phyloP scores from a whole-genome alignment of 2,797 vertebrate genomes.

The Silurus aristotelis region DNA sequence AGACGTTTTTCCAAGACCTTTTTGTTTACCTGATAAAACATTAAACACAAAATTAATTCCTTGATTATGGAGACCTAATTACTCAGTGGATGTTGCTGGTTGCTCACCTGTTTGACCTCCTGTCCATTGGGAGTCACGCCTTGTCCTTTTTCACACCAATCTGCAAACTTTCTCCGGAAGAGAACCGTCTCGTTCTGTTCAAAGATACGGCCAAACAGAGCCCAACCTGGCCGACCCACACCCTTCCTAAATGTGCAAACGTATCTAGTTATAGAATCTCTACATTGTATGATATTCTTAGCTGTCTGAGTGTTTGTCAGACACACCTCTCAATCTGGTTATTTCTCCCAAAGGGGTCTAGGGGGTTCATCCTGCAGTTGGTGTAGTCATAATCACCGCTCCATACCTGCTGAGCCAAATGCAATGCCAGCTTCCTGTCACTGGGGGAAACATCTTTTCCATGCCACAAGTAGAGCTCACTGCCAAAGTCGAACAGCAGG shows the following conservation, averaged over 20 bases:
- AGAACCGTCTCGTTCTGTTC: slow-evolving; percentile 74
- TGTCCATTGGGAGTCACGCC: slow-evolving; percentile 1
- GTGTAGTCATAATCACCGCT: slow-evolving; percentile 78
- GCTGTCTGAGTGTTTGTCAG: neutral
- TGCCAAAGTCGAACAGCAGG: slow-evolving; percentile 81
- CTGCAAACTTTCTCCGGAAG: slow-evolving; percentile 79
- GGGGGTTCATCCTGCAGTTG: slow-evolving; percentile 78
- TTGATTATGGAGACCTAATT: neutral
- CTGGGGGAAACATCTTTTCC: slow-evolving; percentile 70
- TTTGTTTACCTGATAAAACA: no score
- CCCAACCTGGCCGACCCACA: slow-evolving; percentile 76
- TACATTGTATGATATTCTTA: neutral
- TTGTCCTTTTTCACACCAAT: slow-evolving; percentile 60
- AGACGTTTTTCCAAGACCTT: no score
- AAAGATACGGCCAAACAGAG: slow-evolving; percentile 72
- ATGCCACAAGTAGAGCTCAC: slow-evolving; percentile 81
- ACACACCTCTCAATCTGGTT: slow-evolving; percentile 66
- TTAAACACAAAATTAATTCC: no score
- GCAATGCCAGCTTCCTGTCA: slow-evolving; percentile 70
- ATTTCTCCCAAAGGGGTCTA: slow-evolving; percentile 70
- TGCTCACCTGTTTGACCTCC: slow-evolving; percentile 63
- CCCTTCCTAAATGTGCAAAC: slow-evolving; percentile 64
- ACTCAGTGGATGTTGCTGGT: neutral
- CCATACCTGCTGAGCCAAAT: slow-evolving; percentile 80
- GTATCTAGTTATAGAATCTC: neutral